Conservation (phyloP, 2,888 invertebrate species). For the Acanthosepion lycidas region DNA sequence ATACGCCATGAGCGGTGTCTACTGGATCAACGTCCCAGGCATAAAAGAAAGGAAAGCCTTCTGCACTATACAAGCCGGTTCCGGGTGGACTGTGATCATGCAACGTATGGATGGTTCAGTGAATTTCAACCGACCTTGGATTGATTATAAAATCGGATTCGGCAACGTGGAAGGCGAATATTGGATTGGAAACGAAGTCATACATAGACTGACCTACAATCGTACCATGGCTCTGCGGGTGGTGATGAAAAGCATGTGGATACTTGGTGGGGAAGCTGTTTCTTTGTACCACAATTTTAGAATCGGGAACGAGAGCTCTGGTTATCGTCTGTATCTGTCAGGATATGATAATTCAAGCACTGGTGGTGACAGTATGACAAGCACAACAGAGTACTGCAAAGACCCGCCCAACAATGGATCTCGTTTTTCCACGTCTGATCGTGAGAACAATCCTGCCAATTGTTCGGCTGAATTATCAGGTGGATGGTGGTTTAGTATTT, state of each 20-base stretch:
- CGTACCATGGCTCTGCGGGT: not conserved
- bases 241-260: conserved; percentile 43
- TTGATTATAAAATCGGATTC: conserved; percentile 45
- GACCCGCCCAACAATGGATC: conserved; percentile 21
- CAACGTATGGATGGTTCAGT: conserved; percentile 43
- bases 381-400: conserved; percentile 34
- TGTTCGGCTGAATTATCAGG: conserved; percentile 38
- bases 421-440: not conserved
- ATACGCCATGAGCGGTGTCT: conserved; percentile 44
- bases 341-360: conserved; percentile 39
- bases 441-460: not conserved
- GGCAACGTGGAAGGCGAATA: conserved; percentile 45
- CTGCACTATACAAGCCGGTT: conserved; percentile 34
- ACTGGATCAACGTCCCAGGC: conserved; percentile 39
- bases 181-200: conserved; percentile 42
- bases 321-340: not conserved
- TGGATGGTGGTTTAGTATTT: conserved; percentile 46
- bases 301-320: conserved; percentile 25
- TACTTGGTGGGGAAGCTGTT: conserved; percentile 33
- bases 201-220: conserved; percentile 23
- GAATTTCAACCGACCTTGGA: conserved; percentile 45
- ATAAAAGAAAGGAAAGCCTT: conserved; percentile 38
- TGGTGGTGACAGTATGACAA: conserved; percentile 40
- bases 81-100: conserved; percentile 39
- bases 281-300: not conserved